Percentiles rank a stretch among this genome's conserved stretches.
phyloP scores from a whole-genome alignment of 2,113 vertebrate genomes.

The Spilogale gracilis region DNA sequence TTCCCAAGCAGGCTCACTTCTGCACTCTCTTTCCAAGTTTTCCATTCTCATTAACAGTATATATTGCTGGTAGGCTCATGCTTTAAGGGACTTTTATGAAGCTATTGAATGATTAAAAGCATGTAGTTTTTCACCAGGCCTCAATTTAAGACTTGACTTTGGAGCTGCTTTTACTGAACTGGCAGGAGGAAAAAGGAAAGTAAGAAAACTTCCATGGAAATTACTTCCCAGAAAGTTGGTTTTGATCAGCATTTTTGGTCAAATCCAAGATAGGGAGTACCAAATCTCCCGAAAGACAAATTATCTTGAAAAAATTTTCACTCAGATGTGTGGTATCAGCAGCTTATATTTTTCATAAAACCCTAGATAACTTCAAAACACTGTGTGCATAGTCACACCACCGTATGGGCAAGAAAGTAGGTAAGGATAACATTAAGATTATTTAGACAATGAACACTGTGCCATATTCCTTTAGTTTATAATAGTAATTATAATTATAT shows the following conservation, averaged over 20 bases:
- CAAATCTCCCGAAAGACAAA: conserved; percentile 25
- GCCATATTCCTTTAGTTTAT: neutral
- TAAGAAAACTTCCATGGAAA: conserved; percentile 32
- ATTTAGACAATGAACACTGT: neutral
- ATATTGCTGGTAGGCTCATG: neutral
- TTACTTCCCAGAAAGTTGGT: conserved; percentile 47
- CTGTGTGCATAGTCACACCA: neutral
- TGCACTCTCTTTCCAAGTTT: neutral
- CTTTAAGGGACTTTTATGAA: neutral
- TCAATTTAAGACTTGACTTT: conserved; percentile 36
- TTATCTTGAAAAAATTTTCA: neutral
- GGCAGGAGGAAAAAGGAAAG: neutral
- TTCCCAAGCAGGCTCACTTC: neutral
- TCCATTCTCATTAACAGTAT: neutral
- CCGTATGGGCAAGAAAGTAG: neutral
- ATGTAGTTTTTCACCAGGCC: neutral
- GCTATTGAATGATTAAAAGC: conserved; percentile 40
- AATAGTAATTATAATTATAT: neutral
- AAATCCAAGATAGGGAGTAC: conserved; percentile 6
- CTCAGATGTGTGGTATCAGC: neutral
- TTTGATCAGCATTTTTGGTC: conserved; percentile 19
- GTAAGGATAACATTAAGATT: neutral
- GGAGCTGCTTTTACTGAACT: neutral
- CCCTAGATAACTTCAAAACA: neutral
- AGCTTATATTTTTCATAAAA: conserved; percentile 43